phyloP scores from a whole-genome alignment of 2,888 invertebrate species.

The Axea sp. region DNA sequence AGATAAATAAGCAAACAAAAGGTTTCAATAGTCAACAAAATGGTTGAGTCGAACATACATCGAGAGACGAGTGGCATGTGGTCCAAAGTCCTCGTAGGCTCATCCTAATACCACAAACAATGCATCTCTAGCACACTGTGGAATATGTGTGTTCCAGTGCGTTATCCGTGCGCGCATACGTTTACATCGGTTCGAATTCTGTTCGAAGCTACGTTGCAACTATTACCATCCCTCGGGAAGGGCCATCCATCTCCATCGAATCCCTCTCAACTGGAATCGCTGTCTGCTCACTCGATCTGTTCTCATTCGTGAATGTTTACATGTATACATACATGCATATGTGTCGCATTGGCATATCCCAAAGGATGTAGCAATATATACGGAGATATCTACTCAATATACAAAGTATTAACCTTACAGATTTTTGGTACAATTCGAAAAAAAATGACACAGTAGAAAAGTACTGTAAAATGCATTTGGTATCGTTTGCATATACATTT shows the following conservation, averaged over 20 bases:
- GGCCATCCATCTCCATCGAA: constrained; percentile 78
- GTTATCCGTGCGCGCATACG: constrained; percentile 31
- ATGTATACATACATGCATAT: constrained; percentile 51
- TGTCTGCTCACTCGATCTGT: constrained; percentile 70
- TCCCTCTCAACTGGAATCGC: constrained; percentile 76
- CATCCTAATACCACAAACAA: constrained; percentile 76
- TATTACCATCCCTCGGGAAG: constrained; percentile 75
- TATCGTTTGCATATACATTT: no score
- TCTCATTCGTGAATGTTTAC: constrained; percentile 57
- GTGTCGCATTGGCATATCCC: constrained; percentile 56
- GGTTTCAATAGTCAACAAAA: constrained; percentile 20
- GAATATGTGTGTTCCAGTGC: constrained; percentile 34
- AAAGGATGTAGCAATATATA: constrained; percentile 54
- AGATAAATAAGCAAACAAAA: constrained; percentile 39
- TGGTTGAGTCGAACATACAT: constrained; percentile 36
- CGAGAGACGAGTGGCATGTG: constrained; percentile 73
- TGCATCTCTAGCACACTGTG: constrained; percentile 57
- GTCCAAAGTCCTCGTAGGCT: constrained; percentile 76
- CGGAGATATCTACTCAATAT: constrained; percentile 64
- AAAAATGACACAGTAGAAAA: constrained; percentile 8
- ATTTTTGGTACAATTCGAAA: constrained; percentile 18
- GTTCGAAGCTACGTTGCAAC: constrained; percentile 64
- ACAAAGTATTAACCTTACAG: constrained; percentile 70
- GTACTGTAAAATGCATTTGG: neutral
- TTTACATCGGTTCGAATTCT: constrained; percentile 39